Conservation (phyloP, 2,113 vertebrate species). For the Raja brachyura region DNA sequence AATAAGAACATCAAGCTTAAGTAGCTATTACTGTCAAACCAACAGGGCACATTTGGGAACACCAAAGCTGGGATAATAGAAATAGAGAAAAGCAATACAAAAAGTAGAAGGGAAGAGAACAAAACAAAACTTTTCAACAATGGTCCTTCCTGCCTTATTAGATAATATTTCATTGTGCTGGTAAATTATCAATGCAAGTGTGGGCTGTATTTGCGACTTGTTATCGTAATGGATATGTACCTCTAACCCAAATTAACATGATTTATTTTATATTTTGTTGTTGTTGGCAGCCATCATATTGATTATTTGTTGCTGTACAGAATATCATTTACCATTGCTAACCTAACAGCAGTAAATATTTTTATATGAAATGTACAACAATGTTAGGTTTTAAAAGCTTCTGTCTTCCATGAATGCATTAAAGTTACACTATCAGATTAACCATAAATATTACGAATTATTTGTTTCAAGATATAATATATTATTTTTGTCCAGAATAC, state of each 20-base stretch:
- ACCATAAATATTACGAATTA: neutral
- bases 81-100: neutral
- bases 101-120: neutral
- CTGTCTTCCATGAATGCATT: neutral
- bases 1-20: neutral
- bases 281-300: neutral
- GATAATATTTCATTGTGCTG: neutral
- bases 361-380: neutral
- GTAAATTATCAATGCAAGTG: neutral
- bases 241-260: neutral
- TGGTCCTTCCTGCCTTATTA: neutral
- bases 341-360: neutral
- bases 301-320: neutral
- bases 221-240: neutral
- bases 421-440: neutral
- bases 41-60: neutral
- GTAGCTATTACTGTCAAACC: neutral
- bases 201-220: no score
- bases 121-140: neutral
- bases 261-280: neutral
- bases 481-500: neutral
- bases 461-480: neutral
- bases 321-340: neutral
- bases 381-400: neutral
- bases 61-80: neutral